These are phyloP conservation scores for Drosophila insularis DNA, from an alignment of 1,140 invertebrate genomes.

Conservation along the genomic window DNA sequence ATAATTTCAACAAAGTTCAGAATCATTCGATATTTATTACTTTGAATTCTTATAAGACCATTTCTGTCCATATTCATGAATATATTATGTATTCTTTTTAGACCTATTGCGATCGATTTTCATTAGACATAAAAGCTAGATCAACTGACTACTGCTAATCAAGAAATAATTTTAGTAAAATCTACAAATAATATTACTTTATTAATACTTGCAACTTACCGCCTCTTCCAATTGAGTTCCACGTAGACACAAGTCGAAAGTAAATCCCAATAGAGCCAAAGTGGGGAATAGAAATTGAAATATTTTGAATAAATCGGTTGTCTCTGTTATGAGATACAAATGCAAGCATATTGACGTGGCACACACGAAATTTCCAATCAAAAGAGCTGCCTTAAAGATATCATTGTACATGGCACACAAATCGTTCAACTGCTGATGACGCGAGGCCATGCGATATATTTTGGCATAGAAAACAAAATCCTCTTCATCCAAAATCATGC, in stretches of 20 bases:
- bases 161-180: too few species aligned
- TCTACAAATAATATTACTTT: too few species aligned
- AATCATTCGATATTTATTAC: too few species aligned
- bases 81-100: too few species aligned
- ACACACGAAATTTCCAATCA: conserved; percentile 49
- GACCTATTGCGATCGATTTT: too few species aligned
- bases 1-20: too few species aligned
- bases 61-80: too few species aligned
- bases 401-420: conserved; percentile 49
- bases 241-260: conserved; percentile 51
- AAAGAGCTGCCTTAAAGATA: conserved; percentile 44
- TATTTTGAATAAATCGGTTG: conserved; percentile 23
- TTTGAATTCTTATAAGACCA: too few species aligned
- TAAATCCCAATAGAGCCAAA: conserved; percentile 28
- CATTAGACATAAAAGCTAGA: too few species aligned
- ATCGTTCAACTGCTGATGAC: conserved; percentile 49
- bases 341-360: conserved; percentile 52
- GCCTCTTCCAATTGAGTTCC: conserved; percentile 54
- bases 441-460: conserved; percentile 25
- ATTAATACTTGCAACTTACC: conserved; percentile 28
- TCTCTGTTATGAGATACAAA: conserved; percentile 50
- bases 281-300: conserved; percentile 30
- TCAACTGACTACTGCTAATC: too few species aligned
- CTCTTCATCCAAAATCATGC: not conserved
- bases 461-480: conserved; percentile 17